phyloP scores from a whole-genome alignment of 2,113 vertebrate species.

The Prietella phreatophila region DNA sequence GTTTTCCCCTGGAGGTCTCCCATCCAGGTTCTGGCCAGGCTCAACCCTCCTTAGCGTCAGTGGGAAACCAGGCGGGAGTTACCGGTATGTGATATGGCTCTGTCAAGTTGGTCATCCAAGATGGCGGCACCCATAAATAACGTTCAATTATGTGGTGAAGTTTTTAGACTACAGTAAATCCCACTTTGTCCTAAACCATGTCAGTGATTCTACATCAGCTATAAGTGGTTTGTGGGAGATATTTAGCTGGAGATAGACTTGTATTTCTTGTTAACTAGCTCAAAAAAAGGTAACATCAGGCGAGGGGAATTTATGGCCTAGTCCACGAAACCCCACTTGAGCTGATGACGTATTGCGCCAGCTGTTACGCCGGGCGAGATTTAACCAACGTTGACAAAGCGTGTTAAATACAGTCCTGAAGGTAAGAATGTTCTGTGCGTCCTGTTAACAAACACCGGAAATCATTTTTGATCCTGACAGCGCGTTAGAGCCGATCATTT shows the following conservation, averaged over 20 bases:
- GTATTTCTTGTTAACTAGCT: neutral
- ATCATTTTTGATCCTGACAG: neutral
- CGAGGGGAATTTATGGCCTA: neutral
- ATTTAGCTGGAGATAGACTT: neutral
- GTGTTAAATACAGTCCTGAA: neutral
- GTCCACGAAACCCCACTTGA: neutral
- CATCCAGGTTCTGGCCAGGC: no score
- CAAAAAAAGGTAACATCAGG: neutral
- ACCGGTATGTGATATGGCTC: no score
- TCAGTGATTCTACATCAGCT: no score
- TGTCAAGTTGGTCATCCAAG: neutral
- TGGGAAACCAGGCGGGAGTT: no score
- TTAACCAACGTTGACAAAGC: neutral
- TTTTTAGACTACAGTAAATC: neutral
- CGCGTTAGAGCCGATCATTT: conserved; percentile 3
- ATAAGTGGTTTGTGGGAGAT: neutral
- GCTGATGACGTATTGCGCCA: neutral
- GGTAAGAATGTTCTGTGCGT: neutral
- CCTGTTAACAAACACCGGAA: conserved; percentile 9
- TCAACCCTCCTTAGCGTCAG: no score
- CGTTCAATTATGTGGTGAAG: no score
- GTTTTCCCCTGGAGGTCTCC: no score
- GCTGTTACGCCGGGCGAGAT: neutral
- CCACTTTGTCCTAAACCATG: neutral
- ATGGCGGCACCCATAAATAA: neutral